Conservation (phyloP, 2,797 vertebrate species). For the Scomberomorus guttatus region DNA sequence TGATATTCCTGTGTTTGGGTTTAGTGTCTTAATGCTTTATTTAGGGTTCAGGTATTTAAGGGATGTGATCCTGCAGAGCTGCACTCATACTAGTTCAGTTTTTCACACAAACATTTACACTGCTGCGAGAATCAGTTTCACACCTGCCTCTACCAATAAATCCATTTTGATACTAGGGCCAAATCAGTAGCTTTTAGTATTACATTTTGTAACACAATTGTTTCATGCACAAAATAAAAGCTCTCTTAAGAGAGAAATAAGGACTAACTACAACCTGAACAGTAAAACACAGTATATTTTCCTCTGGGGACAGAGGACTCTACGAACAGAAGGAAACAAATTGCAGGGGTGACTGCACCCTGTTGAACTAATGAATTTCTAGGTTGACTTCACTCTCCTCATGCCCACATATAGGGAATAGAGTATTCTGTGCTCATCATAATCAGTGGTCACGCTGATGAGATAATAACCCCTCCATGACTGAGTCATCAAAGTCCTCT, state of each 20-base stretch:
- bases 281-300: no score
- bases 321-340: background rate
- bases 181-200: background rate
- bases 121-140: background rate
- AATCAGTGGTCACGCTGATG: slow-evolving; percentile 15
- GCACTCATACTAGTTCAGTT: background rate
- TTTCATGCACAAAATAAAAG: no score
- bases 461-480: slow-evolving; percentile 28
- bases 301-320: no score
- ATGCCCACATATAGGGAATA: background rate
- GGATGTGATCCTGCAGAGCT: background rate
- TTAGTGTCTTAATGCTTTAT: no score
- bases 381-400: background rate
- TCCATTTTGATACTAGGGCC: background rate
- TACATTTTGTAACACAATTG: no score
- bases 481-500: slow-evolving; percentile 15
- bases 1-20: background rate
- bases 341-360: background rate
- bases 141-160: no score
- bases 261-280: no score
- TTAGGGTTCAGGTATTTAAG: background rate
- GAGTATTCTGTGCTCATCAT: background rate
- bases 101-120: background rate
- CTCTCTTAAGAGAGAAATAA: no score
- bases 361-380: background rate